A percentile compares a stretch with the other conserved stretches of the same genome.
Evolutionary conservation across 2,888 invertebrate genomes (phyloP).

Genomic region (Meliscaeva auricollis): DNA sequence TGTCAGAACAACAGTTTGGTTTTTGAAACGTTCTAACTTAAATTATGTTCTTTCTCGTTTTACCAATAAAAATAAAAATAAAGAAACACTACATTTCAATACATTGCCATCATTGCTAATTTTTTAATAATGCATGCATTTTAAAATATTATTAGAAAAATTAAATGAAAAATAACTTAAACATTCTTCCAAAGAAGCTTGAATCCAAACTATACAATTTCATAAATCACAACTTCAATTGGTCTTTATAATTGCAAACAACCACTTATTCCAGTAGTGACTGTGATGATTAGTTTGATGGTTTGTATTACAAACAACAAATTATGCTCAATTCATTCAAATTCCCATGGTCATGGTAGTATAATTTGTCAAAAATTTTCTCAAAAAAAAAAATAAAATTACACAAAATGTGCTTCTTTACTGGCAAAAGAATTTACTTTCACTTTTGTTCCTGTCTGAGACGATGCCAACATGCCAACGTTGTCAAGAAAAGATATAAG

Average conservation of each 20-base stretch:
- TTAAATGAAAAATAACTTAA: too few relatives aligned
- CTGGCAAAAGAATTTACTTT: slow-evolving; percentile 38
- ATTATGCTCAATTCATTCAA: slow-evolving; percentile 50
- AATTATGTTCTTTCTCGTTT: too few relatives aligned
- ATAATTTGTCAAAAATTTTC: slow-evolving; percentile 58
- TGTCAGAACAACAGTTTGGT: too few relatives aligned
- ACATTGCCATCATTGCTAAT: too few relatives aligned
- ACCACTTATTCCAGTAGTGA: slow-evolving; percentile 15
- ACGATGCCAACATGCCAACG: background rate
- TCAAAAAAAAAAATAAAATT: slow-evolving; percentile 14
- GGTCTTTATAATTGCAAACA: background rate
- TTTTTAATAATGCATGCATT: too few relatives aligned
- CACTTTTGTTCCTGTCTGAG: slow-evolving; percentile 38
- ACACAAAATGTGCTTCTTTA: slow-evolving; percentile 31
- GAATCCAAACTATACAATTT: background rate
- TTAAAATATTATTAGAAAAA: too few relatives aligned
- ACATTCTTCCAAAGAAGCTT: too few relatives aligned
- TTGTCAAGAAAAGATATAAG: background rate
- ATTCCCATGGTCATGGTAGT: slow-evolving; percentile 48
- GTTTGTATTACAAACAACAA: slow-evolving; percentile 40
- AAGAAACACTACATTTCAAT: too few relatives aligned
- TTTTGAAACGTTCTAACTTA: too few relatives aligned
- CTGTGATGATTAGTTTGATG: background rate
- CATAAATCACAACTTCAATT: background rate
- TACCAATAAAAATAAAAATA: too few relatives aligned